Evolutionary conservation across 2,113 vertebrate species (phyloP), one percentile per base, ranked within the genome.

Genomic region (Larimichthys crocea): DNA sequence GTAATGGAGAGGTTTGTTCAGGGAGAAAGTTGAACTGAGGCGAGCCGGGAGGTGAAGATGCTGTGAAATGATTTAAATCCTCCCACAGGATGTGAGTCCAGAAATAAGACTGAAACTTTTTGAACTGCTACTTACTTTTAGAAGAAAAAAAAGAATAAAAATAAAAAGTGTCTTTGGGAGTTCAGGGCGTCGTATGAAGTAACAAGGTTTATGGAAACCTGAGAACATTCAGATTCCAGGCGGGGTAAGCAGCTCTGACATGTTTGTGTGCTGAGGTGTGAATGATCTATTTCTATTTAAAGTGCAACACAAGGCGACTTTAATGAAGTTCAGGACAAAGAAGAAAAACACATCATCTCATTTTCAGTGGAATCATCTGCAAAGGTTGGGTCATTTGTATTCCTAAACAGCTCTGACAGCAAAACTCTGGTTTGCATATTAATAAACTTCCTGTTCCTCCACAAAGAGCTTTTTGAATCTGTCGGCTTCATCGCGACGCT

Each of bases 381-480:
- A 57, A 26, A 50, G n/a, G 59, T 44, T 35, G 16, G 57, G 10
- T 63, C 6, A 87, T 76, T 56, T 81, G 64, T 87, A 72, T 71
- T 85, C 78, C 31, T 57, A 15, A 79, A 5, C 46, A 52, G 65
- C 61, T 59, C 12, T 46, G 60, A 79, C 78, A 55, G 42, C 53
- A 22, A 22, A 2, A 14, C 46, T 56, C 69, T 67, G 52, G 55
- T 74, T 71, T 71, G 74, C 74, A 82, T 82, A 56, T 84, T 85
- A 82, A 82, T 79, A 75, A 57, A 74, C 52, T 29, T 72, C 65
- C 75, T 83, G 6, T 17, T 62, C 77, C 63, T 70, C 46, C n/a
- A 74, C 73, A 77, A 79, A 82, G 15, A 53, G 48, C 63, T 31
- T 70, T 40, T 35, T 29, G 48, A 75, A 44, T 78, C 15, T 22